Evolutionary conservation across 2,888 invertebrate genomes (phyloP), one percentile per base, ranked within the genome.

Genomic region (Lacanobia wlatinum): DNA sequence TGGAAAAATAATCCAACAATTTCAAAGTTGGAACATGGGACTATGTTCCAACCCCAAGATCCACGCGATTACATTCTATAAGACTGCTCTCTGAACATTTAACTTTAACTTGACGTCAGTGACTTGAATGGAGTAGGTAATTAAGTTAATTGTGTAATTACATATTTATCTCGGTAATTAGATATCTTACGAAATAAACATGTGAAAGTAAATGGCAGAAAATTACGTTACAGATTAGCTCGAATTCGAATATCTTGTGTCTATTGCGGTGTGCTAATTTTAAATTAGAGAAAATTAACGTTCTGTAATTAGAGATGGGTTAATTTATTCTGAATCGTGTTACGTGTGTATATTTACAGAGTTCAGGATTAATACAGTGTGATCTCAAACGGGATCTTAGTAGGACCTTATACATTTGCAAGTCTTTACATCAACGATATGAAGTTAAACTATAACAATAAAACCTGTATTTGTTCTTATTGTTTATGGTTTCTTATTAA

Each of bases 1-100:
- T 87, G 87, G 85, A 89, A 90, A 90, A 89, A 88, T 89, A 90
- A 91, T 90, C 88, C 86, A 78, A 86, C 87, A 83, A 84, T 82
- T 86, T 82, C 79, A 82, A 87, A 86, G 73, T 84, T 76, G 69
- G 76, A 82, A 74, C 70, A 60, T 71, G 75, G 67, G n/a, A n/a
- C n/a, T n/a, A n/a, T n/a, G n/a, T n/a, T 75, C 79, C 74, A n/a
- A n/a, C n/a, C 56, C 23, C 61, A 55, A 81, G 78, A 80, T 78
- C 52, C 63, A 53, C 63, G 66, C 56, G 72, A 73, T 80, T 72
- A 83, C 21, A 61, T 70, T 74, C 59, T 71, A 56, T 46, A 72
- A 70, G 62, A 61, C 55, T 73, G 58, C 67, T 64, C 61, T 73
- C 52, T 76, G 66, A 76, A 73, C 55, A 28, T 69, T 78, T 66